A percentile compares a stretch with the other conserved stretches of the same genome.
phyloP scores from a whole-genome alignment of 2,888 invertebrate genomes.

The Anoncus sp. region DNA sequence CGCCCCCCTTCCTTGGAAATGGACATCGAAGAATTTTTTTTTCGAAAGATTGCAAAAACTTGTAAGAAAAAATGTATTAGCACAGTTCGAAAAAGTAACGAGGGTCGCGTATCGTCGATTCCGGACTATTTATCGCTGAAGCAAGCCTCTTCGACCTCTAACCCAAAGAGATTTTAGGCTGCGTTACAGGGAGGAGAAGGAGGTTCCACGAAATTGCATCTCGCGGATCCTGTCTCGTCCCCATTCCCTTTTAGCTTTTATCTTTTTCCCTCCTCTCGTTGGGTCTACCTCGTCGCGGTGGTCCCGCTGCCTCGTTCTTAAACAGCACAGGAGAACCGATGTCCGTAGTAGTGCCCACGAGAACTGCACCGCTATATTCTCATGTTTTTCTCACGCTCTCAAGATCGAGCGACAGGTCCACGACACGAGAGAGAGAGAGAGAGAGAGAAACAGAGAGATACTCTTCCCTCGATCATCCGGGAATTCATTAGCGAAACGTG shows the following conservation, averaged over 20 bases:
- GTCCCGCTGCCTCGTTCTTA: conserved; percentile 45
- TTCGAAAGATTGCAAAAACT: not conserved
- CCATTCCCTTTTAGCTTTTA: conserved; percentile 36
- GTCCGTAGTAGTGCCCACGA: not conserved
- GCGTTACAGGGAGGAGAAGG: conserved; percentile 37
- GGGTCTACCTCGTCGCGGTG: conserved; percentile 53
- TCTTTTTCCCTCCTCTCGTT: conserved; percentile 52
- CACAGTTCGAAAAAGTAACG: conserved; percentile 39
- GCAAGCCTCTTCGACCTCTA: not conserved
- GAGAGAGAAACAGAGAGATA: too few species aligned
- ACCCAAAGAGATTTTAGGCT: conserved; percentile 34
- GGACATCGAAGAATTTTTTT: not conserved
- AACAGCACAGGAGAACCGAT: conserved; percentile 15
- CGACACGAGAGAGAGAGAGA: conserved; percentile 4
- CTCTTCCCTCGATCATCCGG: conserved; percentile 45
- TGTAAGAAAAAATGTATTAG: conserved; percentile 11
- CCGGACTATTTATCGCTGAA: conserved; percentile 21
- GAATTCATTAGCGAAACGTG: conserved; percentile 63
- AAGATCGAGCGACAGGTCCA: conserved; percentile 37
- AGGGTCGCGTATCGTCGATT: conserved; percentile 30
- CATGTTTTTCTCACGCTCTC: conserved; percentile 58
- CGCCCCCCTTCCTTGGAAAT: too few species aligned
- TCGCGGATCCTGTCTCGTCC: conserved; percentile 11
- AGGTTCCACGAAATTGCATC: conserved; percentile 58
- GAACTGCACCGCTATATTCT: conserved; percentile 50